Percentiles rank a stretch among this genome's conserved stretches.
Evolutionary conservation across 2,797 vertebrate species (phyloP).

Genomic region (Eleutherodactylus coqui): DNA sequence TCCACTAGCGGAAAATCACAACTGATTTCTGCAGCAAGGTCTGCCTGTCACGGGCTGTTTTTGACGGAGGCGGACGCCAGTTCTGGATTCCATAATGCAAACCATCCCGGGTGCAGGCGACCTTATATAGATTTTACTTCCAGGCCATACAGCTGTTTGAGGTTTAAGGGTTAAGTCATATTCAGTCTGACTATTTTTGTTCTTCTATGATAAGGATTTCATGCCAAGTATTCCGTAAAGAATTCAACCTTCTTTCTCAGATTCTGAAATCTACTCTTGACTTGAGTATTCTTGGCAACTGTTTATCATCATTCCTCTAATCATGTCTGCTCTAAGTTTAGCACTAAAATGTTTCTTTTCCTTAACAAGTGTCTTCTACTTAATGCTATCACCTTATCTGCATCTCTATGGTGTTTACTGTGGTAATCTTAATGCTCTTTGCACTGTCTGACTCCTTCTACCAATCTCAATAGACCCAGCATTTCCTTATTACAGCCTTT

Average conservation of each 20-base stretch:
- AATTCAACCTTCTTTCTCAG: conserved; percentile 1
- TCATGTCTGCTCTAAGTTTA: conserved; percentile 11
- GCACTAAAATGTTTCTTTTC: conserved; percentile 32
- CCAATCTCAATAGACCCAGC: conserved; percentile 30
- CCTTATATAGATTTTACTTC: no score
- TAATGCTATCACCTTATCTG: conserved; percentile 21
- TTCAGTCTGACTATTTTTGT: conserved; percentile 18
- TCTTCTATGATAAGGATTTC: neutral
- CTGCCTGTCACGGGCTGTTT: no score
- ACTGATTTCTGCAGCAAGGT: no score
- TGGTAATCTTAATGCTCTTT: conserved; percentile 46
- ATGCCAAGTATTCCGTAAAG: conserved; percentile 26
- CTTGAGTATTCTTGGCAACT: conserved; percentile 38
- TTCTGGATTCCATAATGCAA: no score
- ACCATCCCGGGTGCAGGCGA: no score
- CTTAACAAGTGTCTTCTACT: conserved; percentile 38
- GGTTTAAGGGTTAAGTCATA: neutral
- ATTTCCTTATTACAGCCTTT: conserved; percentile 29
- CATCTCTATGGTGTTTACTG: conserved; percentile 35
- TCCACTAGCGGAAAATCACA: no score
- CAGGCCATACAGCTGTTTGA: neutral
- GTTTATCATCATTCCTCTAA: conserved; percentile 38
- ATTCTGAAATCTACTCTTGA: conserved; percentile 12
- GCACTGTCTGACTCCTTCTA: conserved; percentile 11
- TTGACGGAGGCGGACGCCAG: no score